Conservation (phyloP, 1,140 invertebrate genomes). For the Trichonephila clavata region DNA sequence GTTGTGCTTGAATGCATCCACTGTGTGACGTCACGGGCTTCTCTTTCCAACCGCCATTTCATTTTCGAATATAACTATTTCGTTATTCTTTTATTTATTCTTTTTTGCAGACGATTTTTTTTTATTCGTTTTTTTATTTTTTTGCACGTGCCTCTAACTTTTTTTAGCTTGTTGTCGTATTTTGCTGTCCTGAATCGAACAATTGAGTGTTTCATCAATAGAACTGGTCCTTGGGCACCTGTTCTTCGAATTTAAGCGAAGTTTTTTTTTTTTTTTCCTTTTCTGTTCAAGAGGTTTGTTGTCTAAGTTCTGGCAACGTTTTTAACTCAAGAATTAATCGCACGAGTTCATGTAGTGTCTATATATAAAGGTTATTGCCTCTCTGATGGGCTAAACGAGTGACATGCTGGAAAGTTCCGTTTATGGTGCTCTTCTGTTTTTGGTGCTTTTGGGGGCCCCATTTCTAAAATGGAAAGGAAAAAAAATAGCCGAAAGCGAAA, state of each 20-base stretch:
- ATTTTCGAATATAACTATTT: slow-evolving; percentile 29
- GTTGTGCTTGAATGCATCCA: not conserved
- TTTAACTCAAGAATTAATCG: not conserved
- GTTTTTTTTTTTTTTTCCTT: not conserved
- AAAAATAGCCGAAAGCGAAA: not conserved
- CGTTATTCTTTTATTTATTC: not conserved
- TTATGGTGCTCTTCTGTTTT: not conserved
- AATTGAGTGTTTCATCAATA: slow-evolving; percentile 29
- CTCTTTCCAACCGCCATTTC: slow-evolving; percentile 23
- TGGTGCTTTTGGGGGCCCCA: not conserved
- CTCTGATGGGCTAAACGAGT: too few species aligned
- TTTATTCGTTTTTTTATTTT: not conserved
- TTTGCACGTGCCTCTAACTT: slow-evolving; percentile 1
- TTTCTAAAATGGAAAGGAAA: too few species aligned
- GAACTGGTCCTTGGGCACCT: slow-evolving; percentile 19
- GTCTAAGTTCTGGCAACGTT: not conserved
- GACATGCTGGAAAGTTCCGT: too few species aligned
- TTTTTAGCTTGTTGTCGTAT: slow-evolving; percentile 1
- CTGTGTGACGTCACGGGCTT: not conserved
- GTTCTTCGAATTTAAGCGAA: not conserved
- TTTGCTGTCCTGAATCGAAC: not conserved
- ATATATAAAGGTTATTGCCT: not conserved
- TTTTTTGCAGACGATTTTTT: slow-evolving; percentile 20
- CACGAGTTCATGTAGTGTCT: not conserved
- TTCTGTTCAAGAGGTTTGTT: not conserved